These are phyloP conservation scores for Sebastes aleutianus DNA, from an alignment of 2,797 vertebrate genomes.

Conservation along the genomic window DNA sequence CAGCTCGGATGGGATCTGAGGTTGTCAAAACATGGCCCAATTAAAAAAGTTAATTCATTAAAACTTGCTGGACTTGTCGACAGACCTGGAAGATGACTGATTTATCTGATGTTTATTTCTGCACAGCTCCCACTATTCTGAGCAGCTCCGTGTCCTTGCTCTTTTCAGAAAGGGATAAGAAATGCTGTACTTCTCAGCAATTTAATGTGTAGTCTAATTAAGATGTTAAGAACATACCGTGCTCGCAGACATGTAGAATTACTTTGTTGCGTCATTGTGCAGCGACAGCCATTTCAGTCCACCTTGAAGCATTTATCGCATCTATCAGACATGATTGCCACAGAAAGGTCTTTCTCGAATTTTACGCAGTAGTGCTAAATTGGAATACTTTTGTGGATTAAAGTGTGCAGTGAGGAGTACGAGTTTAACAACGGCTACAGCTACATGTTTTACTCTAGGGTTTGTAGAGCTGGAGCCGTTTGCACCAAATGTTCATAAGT, in stretches of 20 bases:
- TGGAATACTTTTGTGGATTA: conserved; percentile 11
- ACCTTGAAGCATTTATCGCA: conserved; percentile 42
- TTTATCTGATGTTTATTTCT: conserved; percentile 70
- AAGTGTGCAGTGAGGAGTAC: not conserved
- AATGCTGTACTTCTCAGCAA: conserved; percentile 37
- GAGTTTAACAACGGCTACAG: not conserved
- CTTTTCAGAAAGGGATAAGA: conserved; percentile 35
- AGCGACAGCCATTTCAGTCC: conserved; percentile 13
- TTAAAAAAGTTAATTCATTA: conserved; percentile 77
- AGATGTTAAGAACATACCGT: conserved; percentile 45
- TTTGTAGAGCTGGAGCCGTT: not conserved
- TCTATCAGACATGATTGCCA: conserved; percentile 17
- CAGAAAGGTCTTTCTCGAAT: not conserved
- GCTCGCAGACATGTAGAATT: conserved; percentile 27
- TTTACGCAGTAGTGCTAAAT: not conserved
- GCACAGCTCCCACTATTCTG: conserved; percentile 11
- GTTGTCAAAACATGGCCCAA: conserved; percentile 68
- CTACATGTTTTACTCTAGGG: not conserved
- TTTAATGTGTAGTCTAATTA: conserved; percentile 58
- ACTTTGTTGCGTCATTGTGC: conserved; percentile 11
- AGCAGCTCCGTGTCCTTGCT: conserved; percentile 44
- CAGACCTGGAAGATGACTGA: conserved; percentile 63
- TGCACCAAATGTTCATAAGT: not conserved
- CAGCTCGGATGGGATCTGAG: conserved; percentile 44
- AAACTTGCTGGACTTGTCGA: conserved; percentile 65